Base-by-base conservation (phyloP, 2,888 invertebrate species). In the Leptura quadrifasciata region DNA sequence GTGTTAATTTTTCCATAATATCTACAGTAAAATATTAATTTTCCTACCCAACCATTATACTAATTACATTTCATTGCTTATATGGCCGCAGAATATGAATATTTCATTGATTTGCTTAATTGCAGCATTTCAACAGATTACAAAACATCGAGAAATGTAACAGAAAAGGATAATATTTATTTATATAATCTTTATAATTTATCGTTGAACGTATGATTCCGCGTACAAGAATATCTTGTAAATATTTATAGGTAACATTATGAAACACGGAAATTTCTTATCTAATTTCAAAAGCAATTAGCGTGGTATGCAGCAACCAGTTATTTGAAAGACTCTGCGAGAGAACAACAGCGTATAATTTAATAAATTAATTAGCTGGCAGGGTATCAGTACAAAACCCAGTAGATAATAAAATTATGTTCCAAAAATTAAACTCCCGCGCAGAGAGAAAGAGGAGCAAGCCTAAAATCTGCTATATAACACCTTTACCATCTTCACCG, bases 1-100 rank as follows among this genome's bases (percentile, higher is more conserved):
- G 57, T 65, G 31, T 64, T 65, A 17, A 15, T 63, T 72, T 64
- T 54, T 57, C 35, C 35, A 21, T 69, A 31, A 47, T 39, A 4
- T 69, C 58, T 39, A 18, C 35, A 12, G 58, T 58, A 9, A 57
- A 17, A 31, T 55, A 18, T 68, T 58, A 57, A 54, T 69, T 69
- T 69, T 27, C 15, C 17, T 55, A 31, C 47, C 3, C 47, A 47
- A 17, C 18, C 2, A 47, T 15, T n/a, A 47, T 0, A 47, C 47
- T 47, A n/a, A 15, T 47, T 47, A 47, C 47, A 47, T 47, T 47
- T 47, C 15, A 47, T n/a, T 47, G 47, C 47, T 47, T 47, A 47
- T 47, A 47, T 47, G 47, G 47, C 4, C 47, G 0, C 15, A 47
- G 5, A 47, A 4, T 47, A 47, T 47, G 15, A 47, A 47, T 47